A percentile compares a stretch with the other conserved stretches of the same genome.
Conservation (phyloP, 2,797 vertebrate genomes). For the Arrhamphus sclerolepis region DNA sequence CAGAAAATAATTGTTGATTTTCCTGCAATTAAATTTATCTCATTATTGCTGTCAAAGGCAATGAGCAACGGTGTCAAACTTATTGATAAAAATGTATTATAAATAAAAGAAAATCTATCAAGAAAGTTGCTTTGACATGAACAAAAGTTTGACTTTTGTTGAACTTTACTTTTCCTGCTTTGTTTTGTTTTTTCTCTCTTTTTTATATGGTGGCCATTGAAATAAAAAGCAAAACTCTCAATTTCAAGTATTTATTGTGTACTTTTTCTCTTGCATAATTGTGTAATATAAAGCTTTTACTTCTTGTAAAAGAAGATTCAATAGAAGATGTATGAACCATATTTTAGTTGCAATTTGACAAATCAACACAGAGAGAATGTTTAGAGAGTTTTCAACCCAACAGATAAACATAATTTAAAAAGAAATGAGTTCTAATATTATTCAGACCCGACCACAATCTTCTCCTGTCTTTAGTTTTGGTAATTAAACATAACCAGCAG, state of each 20-base stretch:
- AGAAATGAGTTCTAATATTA: too few relatives aligned
- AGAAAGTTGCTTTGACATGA: conserved; percentile 15
- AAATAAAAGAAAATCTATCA: conserved; percentile 12
- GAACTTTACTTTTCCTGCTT: too few relatives aligned
- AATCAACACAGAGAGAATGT: too few relatives aligned
- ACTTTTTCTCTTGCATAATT: not conserved
- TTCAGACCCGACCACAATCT: too few relatives aligned
- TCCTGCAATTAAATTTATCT: conserved; percentile 31
- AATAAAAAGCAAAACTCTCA: conserved; percentile 49
- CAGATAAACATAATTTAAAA: too few relatives aligned
- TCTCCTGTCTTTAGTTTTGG: too few relatives aligned
- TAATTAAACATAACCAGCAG: too few relatives aligned
- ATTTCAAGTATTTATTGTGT: not conserved
- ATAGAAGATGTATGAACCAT: too few relatives aligned
- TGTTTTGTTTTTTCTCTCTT: too few relatives aligned
- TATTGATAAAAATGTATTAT: conserved; percentile 33
- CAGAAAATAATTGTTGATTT: conserved; percentile 37
- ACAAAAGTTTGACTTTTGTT: conserved; percentile 6
- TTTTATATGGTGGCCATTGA: conserved; percentile 47
- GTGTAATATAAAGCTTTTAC: not conserved
- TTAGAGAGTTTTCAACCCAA: too few relatives aligned
- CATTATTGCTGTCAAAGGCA: conserved; percentile 19
- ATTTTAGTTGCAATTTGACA: too few relatives aligned
- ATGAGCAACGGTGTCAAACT: conserved; percentile 9
- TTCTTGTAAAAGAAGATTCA: too few relatives aligned